phyloP scores from a whole-genome alignment of 2,113 vertebrate genomes.

The Menura novaehollandiae region DNA sequence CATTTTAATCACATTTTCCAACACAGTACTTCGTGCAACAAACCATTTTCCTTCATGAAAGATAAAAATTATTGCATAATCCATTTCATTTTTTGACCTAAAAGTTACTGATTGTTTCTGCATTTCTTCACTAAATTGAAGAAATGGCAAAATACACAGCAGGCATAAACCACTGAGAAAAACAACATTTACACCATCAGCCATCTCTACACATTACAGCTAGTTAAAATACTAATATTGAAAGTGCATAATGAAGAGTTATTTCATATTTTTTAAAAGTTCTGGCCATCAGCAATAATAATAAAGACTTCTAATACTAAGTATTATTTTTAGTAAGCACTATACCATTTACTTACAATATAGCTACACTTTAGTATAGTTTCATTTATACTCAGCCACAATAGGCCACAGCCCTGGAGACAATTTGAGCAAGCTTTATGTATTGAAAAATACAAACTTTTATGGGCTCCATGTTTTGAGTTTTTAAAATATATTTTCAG shows the following conservation, averaged over 20 bases:
- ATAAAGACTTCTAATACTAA: not conserved
- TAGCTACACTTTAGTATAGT: not conserved
- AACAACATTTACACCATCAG: not conserved
- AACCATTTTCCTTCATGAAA: not conserved
- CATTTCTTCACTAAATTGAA: not conserved
- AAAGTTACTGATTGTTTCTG: not conserved
- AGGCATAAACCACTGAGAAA: not conserved
- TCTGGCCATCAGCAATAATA: not conserved
- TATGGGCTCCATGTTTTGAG: not conserved
- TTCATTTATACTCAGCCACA: not conserved
- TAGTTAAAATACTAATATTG: not conserved
- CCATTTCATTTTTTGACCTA: not conserved
- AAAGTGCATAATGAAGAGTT: not conserved
- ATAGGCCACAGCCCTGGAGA: not conserved
- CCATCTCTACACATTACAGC: not conserved
- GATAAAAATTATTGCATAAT: not conserved
- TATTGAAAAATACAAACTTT: not conserved
- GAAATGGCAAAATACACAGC: not conserved
- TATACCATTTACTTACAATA: not conserved
- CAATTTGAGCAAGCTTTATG: not conserved
- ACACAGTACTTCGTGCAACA: not conserved
- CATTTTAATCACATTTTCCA: constrained; percentile 40
- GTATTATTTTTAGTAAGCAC: not conserved
- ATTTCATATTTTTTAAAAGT: not conserved
- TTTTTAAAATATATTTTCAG: not conserved